phyloP scores from a whole-genome alignment of 2,888 invertebrate genomes.

The Neoascia interrupta region DNA sequence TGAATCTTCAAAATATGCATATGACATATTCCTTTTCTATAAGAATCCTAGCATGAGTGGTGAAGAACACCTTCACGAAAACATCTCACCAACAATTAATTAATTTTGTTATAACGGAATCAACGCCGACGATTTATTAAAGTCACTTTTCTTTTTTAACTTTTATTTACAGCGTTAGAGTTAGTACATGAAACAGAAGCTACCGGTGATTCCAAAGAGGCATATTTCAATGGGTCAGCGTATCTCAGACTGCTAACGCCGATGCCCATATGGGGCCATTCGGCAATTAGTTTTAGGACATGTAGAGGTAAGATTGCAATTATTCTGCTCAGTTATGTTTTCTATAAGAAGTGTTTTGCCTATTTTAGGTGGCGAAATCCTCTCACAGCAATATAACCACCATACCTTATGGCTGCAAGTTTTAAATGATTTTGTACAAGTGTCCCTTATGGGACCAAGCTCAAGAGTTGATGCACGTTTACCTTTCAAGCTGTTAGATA shows the following conservation, averaged over 20 bases:
- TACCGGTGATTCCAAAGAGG: slow-evolving; percentile 82
- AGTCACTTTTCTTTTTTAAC: slow-evolving; percentile 10
- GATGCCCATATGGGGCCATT: slow-evolving; percentile 88
- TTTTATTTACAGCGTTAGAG: slow-evolving; percentile 61
- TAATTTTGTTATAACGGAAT: too few relatives aligned
- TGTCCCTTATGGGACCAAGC: slow-evolving; percentile 82
- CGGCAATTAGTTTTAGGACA: slow-evolving; percentile 90
- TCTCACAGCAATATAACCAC: slow-evolving; percentile 85
- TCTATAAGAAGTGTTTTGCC: too few relatives aligned
- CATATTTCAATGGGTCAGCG: slow-evolving; percentile 91
- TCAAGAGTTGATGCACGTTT: slow-evolving; percentile 84
- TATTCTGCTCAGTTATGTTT: not conserved
- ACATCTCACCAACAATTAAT: too few relatives aligned
- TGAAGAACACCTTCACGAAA: too few relatives aligned
- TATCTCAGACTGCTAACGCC: slow-evolving; percentile 87
- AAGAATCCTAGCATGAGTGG: too few relatives aligned
- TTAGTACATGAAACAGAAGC: slow-evolving; percentile 73
- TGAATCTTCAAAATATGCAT: too few relatives aligned
- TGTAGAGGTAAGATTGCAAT: slow-evolving; percentile 83
- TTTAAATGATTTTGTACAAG: slow-evolving; percentile 82
- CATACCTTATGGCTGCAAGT: slow-evolving; percentile 84
- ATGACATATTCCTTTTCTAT: too few relatives aligned
- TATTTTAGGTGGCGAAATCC: slow-evolving; percentile 84
- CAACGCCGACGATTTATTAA: too few relatives aligned
- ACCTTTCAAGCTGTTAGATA: slow-evolving; percentile 86